Evolutionary conservation across 2,113 vertebrate species (phyloP).

Genomic region (Pachypanchax playfairii): DNA sequence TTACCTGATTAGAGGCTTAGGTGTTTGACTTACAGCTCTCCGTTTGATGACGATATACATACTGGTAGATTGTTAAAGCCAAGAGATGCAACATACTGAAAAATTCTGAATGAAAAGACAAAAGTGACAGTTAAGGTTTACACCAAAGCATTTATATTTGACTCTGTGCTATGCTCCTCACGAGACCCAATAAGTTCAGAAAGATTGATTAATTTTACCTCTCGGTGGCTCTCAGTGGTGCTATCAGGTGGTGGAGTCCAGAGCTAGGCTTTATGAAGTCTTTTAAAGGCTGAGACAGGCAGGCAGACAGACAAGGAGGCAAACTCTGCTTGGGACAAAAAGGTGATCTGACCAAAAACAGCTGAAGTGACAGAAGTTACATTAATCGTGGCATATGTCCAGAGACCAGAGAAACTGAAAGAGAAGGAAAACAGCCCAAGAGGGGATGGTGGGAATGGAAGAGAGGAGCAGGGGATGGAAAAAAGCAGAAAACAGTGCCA

Average conservation of each 20-base stretch:
- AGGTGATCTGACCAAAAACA: constrained; percentile 68
- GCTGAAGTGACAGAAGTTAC: constrained; percentile 78
- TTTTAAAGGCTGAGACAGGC: neutral
- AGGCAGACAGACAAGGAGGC: neutral
- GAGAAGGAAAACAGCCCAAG: constrained; percentile 41
- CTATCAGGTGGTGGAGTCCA: constrained; percentile 21
- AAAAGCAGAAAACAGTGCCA: constrained; percentile 57
- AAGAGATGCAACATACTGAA: neutral
- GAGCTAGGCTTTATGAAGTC: neutral
- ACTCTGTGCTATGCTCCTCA: constrained; percentile 10
- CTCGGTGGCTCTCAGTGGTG: constrained; percentile 20
- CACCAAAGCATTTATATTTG: constrained; percentile 31
- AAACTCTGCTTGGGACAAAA: constrained; percentile 15
- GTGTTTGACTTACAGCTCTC: constrained; percentile 64
- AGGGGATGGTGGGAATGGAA: constrained; percentile 33
- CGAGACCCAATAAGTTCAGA: constrained; percentile 25
- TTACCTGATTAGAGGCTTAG: constrained; percentile 69
- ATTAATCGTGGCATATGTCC: constrained; percentile 78
- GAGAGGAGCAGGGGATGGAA: constrained; percentile 26
- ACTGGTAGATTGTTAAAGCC: constrained; percentile 26
- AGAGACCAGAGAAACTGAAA: constrained; percentile 53
- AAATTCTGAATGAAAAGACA: constrained; percentile 16
- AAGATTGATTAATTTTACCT: constrained; percentile 33
- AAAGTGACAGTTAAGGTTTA: constrained; percentile 36
- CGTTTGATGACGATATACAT: constrained; percentile 44